A percentile compares a stretch with the other conserved stretches of the same genome.
Evolutionary conservation across 1,140 invertebrate genomes (phyloP).

Genomic region (Hestina assimilis): DNA sequence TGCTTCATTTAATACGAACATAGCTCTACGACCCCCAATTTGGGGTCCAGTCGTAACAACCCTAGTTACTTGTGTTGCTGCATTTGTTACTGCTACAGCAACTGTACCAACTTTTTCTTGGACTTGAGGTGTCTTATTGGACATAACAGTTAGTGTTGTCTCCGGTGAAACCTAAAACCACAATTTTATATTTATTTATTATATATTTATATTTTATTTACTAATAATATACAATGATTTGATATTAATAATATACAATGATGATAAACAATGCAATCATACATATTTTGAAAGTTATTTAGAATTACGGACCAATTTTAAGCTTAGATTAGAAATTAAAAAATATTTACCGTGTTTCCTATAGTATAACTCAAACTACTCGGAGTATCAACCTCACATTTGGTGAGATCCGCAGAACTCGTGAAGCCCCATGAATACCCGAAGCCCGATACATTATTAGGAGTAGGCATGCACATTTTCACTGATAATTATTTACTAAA

Average conservation of each 20-base stretch:
- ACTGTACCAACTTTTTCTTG: slow-evolving; percentile 73
- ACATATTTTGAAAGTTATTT: too few relatives aligned
- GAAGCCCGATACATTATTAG: slow-evolving; percentile 75
- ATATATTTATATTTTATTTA: too few relatives aligned
- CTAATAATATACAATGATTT: too few relatives aligned
- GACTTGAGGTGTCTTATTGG: slow-evolving; percentile 72
- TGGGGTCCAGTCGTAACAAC: slow-evolving; percentile 63
- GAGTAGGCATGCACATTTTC: slow-evolving; percentile 79
- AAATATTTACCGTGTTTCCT: slow-evolving; percentile 69
- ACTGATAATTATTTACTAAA: slow-evolving; percentile 46
- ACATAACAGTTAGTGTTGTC: slow-evolving; percentile 74
- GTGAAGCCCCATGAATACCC: slow-evolving; percentile 77
- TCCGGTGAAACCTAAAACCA: slow-evolving; percentile 66
- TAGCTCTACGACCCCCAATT: slow-evolving; percentile 52
- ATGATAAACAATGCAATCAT: too few relatives aligned
- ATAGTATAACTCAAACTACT: slow-evolving; percentile 76
- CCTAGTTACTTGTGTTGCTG: slow-evolving; percentile 61
- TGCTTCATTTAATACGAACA: slow-evolving; percentile 75
- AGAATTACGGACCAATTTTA: too few relatives aligned
- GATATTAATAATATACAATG: too few relatives aligned
- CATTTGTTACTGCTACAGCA: slow-evolving; percentile 60
- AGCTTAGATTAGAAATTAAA: slow-evolving; percentile 7
- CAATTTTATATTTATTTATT: background rate
- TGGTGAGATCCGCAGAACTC: slow-evolving; percentile 70
- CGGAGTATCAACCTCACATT: slow-evolving; percentile 73